Base-by-base conservation (phyloP, 2,113 vertebrate species). In the Sorex fumeus region DNA sequence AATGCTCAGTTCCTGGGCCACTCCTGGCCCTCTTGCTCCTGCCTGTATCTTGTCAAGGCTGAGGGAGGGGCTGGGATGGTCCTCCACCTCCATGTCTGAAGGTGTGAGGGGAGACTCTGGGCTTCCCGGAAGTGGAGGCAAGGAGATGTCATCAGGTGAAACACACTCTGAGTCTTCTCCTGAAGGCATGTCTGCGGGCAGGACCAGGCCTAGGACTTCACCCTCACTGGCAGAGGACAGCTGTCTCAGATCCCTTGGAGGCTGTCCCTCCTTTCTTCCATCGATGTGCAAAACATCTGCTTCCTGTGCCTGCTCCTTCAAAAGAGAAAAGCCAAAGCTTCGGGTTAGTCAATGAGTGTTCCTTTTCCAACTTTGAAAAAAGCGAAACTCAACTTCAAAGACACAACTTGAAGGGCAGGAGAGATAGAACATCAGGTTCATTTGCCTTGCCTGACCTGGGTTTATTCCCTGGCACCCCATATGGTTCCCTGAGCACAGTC, bases 91-190 rank as follows among this genome's bases (percentile, higher is more conserved):
- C 87, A 98, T 96, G 97, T 98, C 98, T 32, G 98, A 99, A 8
- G 97, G 98, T 28, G 98, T 90, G 23, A 98, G 94, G 82, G 97
- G 98, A 89, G 98, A 99, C 96, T 99, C 98, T 0, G 99, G 99
- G 7, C 99, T 99, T 93, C 98, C 98, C 2, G 99, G 98, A 97
- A 99, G 98, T 0, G 98, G 98, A 57, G 99, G 99, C 92, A 99
- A 98, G 72, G 99, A 99, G 89, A 99, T 98, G 97, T 99, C 99
- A 34, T 99, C 98, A 32, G 99, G 98, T 36, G 99, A 99, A 36
- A 97, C 97, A 95, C 99, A 99, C 78, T 99, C 98, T 13, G 98
- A 99, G 96, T 99, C 99, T 50, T 99, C 98, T 67, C 97, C 98
- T 0, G 98, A 99, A 62, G 97, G 94, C 36, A 91, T 94, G 77